Conservation (phyloP, 2,797 vertebrate genomes). For the Helicolenus hilgendorfi region DNA sequence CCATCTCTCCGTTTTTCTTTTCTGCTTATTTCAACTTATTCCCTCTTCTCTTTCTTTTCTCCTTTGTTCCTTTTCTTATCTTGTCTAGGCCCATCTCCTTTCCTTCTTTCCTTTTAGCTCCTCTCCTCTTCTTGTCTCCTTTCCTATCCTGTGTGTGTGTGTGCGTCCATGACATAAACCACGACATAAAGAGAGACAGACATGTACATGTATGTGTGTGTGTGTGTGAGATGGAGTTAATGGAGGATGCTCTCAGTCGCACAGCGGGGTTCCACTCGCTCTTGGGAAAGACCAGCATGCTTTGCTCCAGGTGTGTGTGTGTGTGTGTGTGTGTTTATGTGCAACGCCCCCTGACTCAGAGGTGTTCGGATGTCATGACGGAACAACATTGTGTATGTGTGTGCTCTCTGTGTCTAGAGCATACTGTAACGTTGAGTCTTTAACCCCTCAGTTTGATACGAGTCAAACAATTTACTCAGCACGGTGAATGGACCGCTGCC, state of each 20-base stretch:
- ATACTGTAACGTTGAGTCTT: slow-evolving; percentile 39
- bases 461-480: slow-evolving; percentile 73
- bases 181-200: slow-evolving; percentile 28
- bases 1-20: neutral
- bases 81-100: neutral
- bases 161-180: slow-evolving; percentile 9
- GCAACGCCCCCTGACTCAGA: slow-evolving; percentile 31
- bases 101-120: neutral
- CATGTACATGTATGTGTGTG: slow-evolving; percentile 34
- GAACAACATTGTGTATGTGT: slow-evolving; percentile 24
- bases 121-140: neutral
- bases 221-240: slow-evolving; percentile 60
- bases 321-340: slow-evolving; percentile 37
- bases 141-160: neutral
- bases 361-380: slow-evolving; percentile 62
- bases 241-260: slow-evolving; percentile 73
- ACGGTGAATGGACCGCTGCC: slow-evolving; percentile 40
- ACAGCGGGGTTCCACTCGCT: slow-evolving; percentile 60
- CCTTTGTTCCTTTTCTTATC: neutral
- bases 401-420: slow-evolving; percentile 21
- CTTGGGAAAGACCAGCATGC: slow-evolving; percentile 66
- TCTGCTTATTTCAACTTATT: neutral
- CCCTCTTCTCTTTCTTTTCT: neutral
- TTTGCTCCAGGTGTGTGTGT: slow-evolving; percentile 61
- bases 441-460: slow-evolving; percentile 71